Percentiles rank a stretch among this genome's conserved stretches.
Evolutionary conservation across 1,140 invertebrate genomes (phyloP).

Genomic region (Drosophila eugracilis): DNA sequence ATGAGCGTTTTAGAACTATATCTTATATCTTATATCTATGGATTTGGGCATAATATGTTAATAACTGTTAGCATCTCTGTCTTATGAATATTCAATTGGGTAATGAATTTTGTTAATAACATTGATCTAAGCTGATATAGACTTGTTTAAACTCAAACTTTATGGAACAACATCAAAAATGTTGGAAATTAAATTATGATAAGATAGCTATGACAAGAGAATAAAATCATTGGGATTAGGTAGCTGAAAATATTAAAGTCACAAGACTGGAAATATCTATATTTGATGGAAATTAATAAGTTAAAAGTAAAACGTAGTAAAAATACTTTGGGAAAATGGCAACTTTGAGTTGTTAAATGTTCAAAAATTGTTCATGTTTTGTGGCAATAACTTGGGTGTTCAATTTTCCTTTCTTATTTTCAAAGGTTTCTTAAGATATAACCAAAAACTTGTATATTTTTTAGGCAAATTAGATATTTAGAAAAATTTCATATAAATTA

Average conservation of each 20-base stretch:
- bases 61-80: not conserved
- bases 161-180: constrained; percentile 4
- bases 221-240: not conserved
- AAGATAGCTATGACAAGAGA: constrained; percentile 18
- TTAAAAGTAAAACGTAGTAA: not conserved
- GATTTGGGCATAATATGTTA: constrained; percentile 28
- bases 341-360: not conserved
- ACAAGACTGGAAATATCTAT: not conserved
- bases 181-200: constrained; percentile 10
- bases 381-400: too few species aligned
- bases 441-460: too few species aligned
- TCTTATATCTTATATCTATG: constrained; percentile 22
- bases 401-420: too few species aligned
- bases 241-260: not conserved
- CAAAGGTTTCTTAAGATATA: too few species aligned
- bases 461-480: too few species aligned
- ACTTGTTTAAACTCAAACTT: constrained; percentile 1
- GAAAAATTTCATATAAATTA: too few species aligned
- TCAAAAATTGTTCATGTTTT: not conserved
- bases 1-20: constrained; percentile 18
- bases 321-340: not conserved
- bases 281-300: not conserved
- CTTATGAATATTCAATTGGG: constrained; percentile 33
- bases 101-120: constrained; percentile 20
- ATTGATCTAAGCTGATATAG: not conserved